A percentile compares a stretch with the other conserved stretches of the same genome.
Conservation (phyloP, 1,140 invertebrate genomes). For the Oncopodura yosiiana region DNA sequence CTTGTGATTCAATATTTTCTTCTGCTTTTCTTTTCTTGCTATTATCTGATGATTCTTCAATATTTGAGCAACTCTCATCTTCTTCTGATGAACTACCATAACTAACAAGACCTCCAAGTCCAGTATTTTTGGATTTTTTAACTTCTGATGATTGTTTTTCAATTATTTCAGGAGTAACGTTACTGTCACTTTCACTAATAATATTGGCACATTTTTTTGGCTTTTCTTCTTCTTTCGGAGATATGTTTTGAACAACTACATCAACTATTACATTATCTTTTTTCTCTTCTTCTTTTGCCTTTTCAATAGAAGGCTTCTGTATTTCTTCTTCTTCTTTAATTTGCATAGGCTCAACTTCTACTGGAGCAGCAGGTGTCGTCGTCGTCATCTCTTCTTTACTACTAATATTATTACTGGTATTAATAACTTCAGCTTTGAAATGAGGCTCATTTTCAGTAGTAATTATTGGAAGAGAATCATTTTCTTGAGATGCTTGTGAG, state of each 20-base stretch:
- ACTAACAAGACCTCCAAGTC: conserved; percentile 13
- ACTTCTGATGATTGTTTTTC: no score
- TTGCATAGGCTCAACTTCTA: no score
- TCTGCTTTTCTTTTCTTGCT: conserved; percentile 15
- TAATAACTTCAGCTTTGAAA: no score
- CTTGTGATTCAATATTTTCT: not conserved
- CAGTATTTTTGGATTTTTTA: not conserved
- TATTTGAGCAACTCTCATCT: conserved; percentile 18
- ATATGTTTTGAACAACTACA: not conserved
- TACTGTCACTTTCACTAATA: not conserved
- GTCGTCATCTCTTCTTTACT: no score
- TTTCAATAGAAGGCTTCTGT: no score
- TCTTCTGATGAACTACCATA: conserved; percentile 31
- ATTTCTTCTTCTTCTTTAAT: no score
- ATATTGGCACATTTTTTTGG: not conserved
- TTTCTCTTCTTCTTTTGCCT: not conserved
- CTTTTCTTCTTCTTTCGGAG: not conserved
- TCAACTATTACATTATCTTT: not conserved
- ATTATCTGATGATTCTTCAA: conserved; percentile 17
- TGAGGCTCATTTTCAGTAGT: no score
- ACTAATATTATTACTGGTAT: no score
- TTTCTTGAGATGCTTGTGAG: no score
- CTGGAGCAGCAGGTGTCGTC: no score
- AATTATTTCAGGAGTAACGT: no score
- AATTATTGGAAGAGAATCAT: no score